phyloP scores from a whole-genome alignment of 2,888 invertebrate species.

The Campoplex nolae region DNA sequence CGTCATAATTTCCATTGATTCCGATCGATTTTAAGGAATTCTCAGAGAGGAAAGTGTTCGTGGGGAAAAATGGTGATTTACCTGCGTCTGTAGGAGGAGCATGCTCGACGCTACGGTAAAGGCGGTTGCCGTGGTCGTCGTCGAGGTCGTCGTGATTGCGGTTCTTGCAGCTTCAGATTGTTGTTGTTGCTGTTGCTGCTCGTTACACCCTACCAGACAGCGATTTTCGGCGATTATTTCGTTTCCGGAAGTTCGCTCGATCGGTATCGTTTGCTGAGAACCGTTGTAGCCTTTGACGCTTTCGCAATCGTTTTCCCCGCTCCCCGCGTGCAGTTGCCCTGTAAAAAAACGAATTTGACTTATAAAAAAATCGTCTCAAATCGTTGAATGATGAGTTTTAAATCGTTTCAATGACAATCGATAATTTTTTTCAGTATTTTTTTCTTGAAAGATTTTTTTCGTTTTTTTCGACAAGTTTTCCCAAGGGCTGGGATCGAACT shows the following conservation, averaged over 20 bases:
- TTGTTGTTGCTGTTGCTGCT: slow-evolving; percentile 44
- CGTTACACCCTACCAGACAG: slow-evolving; percentile 50
- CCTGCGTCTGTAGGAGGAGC: slow-evolving; percentile 97
- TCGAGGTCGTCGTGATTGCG: slow-evolving; percentile 83
- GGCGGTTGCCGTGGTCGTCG: slow-evolving; percentile 87
- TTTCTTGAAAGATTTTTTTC: neutral
- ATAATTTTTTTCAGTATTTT: neutral
- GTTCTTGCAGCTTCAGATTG: slow-evolving; percentile 69
- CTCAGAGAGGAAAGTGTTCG: neutral
- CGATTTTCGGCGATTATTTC: slow-evolving; percentile 72
- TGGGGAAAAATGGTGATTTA: slow-evolving; percentile 82
- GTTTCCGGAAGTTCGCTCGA: slow-evolving; percentile 64
- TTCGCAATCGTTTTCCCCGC: slow-evolving; percentile 79
- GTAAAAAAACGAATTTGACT: slow-evolving; percentile 37
- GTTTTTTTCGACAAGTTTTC: too few species aligned
- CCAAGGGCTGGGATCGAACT: neutral
- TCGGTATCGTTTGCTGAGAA: slow-evolving; percentile 73
- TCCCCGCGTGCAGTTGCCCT: slow-evolving; percentile 82
- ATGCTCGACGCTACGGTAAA: slow-evolving; percentile 91
- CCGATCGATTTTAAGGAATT: neutral
- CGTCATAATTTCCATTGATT: neutral
- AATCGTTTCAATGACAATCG: too few species aligned
- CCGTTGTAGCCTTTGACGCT: slow-evolving; percentile 73
- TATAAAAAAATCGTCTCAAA: neutral
- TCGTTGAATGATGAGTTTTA: neutral